phyloP scores from a whole-genome alignment of 2,113 vertebrate species.

The Alligator sinensis region DNA sequence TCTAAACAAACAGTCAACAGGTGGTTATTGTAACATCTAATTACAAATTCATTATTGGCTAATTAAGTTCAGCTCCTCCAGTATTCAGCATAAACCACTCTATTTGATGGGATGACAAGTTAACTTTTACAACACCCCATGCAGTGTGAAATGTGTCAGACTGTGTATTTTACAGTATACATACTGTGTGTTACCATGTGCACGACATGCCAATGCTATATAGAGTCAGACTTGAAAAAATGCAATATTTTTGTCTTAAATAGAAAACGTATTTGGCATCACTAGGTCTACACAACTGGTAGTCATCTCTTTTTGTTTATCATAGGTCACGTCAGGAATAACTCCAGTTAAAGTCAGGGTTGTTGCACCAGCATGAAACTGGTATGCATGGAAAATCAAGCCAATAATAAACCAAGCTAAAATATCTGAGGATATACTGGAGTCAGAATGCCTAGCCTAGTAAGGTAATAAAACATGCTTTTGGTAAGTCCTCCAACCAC shows the following conservation, averaged over 20 bases:
- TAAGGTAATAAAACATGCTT: background rate
- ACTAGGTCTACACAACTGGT: background rate
- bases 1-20: conserved; percentile 28
- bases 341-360: background rate
- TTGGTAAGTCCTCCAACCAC: background rate
- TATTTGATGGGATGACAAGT: conserved; percentile 70
- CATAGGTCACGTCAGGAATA: background rate
- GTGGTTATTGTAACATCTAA: conserved; percentile 71
- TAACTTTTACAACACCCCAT: conserved; percentile 69
- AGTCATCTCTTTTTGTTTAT: conserved; percentile 10
- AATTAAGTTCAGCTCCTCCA: conserved; percentile 59
- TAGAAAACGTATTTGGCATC: conserved; percentile 38
- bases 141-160: conserved; percentile 9
- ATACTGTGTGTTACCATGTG: conserved; percentile 52
- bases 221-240: conserved; percentile 16
- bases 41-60: conserved; percentile 70
- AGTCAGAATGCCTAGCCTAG: conserved; percentile 6
- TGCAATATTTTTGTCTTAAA: background rate
- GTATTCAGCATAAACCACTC: conserved; percentile 64
- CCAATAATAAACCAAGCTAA: background rate
- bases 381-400: background rate
- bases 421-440: background rate
- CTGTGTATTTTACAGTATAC: conserved; percentile 54
- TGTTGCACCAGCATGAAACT: background rate
- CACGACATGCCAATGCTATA: conserved; percentile 32